phyloP scores from a whole-genome alignment of 1,140 invertebrate species.

The Vollenhovia emeryi region DNA sequence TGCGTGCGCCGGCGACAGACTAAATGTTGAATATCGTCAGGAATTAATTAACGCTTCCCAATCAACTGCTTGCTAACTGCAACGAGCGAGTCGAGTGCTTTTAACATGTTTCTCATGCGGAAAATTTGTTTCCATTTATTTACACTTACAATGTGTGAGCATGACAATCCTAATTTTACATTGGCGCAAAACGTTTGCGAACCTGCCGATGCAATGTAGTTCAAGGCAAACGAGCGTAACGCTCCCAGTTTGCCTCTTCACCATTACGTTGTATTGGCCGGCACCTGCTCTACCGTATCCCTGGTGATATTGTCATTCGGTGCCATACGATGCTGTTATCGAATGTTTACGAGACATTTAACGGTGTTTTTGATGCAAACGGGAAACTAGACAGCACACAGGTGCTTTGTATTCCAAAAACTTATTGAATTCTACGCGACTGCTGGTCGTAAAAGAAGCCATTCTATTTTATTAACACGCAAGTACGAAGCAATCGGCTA shows the following conservation, averaged over 20 bases:
- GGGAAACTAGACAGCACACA: not conserved
- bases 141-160: constrained; percentile 70
- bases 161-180: constrained; percentile 73
- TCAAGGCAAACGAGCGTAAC: constrained; percentile 30
- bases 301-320: constrained; percentile 39
- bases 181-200: constrained; percentile 45
- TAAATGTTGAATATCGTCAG: constrained; percentile 39
- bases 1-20: not conserved
- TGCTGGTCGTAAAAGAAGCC: not conserved
- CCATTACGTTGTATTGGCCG: constrained; percentile 5
- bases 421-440: constrained; percentile 5
- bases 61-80: constrained; percentile 55
- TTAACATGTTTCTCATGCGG: constrained; percentile 66
- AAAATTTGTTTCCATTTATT: constrained; percentile 76
- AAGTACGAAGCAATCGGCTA: not conserved
- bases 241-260: constrained; percentile 47
- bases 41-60: constrained; percentile 70
- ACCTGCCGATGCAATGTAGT: constrained; percentile 10
- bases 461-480: not conserved
- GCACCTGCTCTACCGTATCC: not conserved
- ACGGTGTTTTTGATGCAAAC: constrained; percentile 34
- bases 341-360: constrained; percentile 54
- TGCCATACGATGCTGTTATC: constrained; percentile 41
- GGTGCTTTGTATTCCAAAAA: constrained; percentile 1
- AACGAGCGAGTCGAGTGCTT: constrained; percentile 52